Percentiles rank a stretch among this genome's conserved stretches.
Conservation (phyloP, 2,888 invertebrate genomes). For the Cloeon dipterum region DNA sequence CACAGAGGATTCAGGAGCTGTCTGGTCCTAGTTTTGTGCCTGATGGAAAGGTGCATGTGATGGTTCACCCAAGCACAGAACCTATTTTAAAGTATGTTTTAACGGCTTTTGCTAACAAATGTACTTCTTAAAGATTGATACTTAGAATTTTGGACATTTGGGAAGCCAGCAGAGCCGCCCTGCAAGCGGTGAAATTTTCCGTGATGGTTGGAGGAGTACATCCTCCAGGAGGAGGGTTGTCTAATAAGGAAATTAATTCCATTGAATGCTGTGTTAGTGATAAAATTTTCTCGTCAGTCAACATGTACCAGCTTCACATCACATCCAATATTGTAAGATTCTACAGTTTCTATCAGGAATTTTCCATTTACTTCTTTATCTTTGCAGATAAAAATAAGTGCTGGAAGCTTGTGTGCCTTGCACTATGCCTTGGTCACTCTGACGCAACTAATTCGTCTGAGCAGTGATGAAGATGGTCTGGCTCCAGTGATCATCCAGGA, state of each 20-base stretch:
- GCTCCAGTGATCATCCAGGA: slow-evolving; percentile 27
- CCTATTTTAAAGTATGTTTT: slow-evolving; percentile 12
- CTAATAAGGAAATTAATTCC: slow-evolving; percentile 15
- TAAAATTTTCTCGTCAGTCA: slow-evolving; percentile 21
- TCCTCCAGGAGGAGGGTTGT: slow-evolving; percentile 17
- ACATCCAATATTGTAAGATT: slow-evolving; percentile 19
- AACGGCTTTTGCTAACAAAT: slow-evolving; percentile 1
- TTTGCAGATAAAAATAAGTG: slow-evolving; percentile 24
- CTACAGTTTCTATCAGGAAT: neutral
- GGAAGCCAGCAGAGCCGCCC: slow-evolving; percentile 22
- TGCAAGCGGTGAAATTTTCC: slow-evolving; percentile 21
- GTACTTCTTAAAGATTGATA: slow-evolving; percentile 5
- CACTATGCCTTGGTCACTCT: slow-evolving; percentile 31
- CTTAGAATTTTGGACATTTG: slow-evolving; percentile 24
- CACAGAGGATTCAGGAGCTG: slow-evolving; percentile 26
- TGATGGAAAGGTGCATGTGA: slow-evolving; percentile 22
- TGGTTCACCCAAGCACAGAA: slow-evolving; percentile 16
- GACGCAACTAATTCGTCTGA: slow-evolving; percentile 26
- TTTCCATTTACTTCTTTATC: slow-evolving; percentile 2
- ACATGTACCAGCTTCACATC: slow-evolving; percentile 26
- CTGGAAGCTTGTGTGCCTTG: slow-evolving; percentile 27
- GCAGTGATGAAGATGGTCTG: slow-evolving; percentile 15
- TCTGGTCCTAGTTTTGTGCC: slow-evolving; percentile 16
- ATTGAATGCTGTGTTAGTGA: slow-evolving; percentile 27
- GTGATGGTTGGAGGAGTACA: slow-evolving; percentile 22